Percentiles rank a stretch among this genome's conserved stretches.
Conservation (phyloP, 2,113 vertebrate genomes). For the Ctenomys sociabilis region DNA sequence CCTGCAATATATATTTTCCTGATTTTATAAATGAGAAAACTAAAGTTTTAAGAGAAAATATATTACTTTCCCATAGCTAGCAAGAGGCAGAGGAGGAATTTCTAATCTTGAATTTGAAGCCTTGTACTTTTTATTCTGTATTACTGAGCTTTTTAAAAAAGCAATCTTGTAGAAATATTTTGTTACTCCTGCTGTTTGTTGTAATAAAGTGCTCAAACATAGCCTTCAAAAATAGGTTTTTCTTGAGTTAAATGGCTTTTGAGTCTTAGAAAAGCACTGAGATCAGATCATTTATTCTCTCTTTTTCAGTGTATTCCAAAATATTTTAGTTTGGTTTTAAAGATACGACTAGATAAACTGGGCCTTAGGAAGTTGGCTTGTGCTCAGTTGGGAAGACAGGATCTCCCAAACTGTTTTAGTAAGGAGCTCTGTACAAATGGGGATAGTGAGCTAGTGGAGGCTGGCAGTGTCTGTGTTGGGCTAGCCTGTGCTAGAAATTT, state of each 20-base stretch:
- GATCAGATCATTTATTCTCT: background rate
- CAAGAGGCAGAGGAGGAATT: constrained; percentile 40
- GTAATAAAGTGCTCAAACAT: constrained; percentile 24
- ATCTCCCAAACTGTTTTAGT: background rate
- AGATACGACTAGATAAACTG: background rate
- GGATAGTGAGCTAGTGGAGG: background rate
- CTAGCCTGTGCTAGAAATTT: background rate
- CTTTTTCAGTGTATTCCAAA: background rate
- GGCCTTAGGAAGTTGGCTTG: background rate
- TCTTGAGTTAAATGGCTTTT: background rate
- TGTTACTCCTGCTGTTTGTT: background rate
- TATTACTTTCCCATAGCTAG: background rate
- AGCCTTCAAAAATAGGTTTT: background rate
- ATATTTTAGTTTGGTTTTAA: constrained; percentile 45
- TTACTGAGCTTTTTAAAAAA: background rate
- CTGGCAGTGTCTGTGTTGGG: background rate
- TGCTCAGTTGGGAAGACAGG: constrained; percentile 19
- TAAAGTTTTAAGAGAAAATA: constrained; percentile 39
- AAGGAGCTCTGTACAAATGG: background rate
- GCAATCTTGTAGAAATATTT: background rate
- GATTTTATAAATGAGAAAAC: constrained; percentile 41
- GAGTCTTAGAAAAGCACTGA: background rate
- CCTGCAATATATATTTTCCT: background rate
- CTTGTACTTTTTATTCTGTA: background rate
- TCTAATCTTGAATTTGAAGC: background rate